These are phyloP conservation scores for Aspiorhynchus laticeps DNA, from an alignment of 2,113 vertebrate species.

Conservation along the genomic window DNA sequence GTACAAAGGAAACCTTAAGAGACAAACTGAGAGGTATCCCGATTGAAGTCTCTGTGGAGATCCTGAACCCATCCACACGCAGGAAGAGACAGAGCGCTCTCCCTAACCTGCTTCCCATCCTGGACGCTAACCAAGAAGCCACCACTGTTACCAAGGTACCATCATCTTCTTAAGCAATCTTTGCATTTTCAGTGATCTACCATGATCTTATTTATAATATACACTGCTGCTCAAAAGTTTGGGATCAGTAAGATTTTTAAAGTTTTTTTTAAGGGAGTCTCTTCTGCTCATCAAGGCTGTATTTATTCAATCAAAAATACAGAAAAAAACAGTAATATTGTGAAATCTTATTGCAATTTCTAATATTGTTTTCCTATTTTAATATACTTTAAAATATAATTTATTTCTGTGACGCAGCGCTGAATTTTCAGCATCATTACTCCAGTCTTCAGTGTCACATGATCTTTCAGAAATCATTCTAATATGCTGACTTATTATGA, in stretches of 20 bases:
- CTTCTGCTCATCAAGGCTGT: too few relatives aligned
- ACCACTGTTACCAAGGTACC: conserved; percentile 74
- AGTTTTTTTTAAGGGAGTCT: not conserved
- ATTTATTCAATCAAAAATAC: too few relatives aligned
- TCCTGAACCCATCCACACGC: conserved; percentile 69
- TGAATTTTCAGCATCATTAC: too few relatives aligned
- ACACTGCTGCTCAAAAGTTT: not conserved
- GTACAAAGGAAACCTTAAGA: conserved; percentile 82
- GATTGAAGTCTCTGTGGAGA: conserved; percentile 81
- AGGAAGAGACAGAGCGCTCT: conserved; percentile 75
- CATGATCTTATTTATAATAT: not conserved
- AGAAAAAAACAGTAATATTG: too few relatives aligned
- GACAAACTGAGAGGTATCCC: conserved; percentile 91
- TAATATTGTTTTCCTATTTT: too few relatives aligned
- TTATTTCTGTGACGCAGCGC: too few relatives aligned
- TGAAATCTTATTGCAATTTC: too few relatives aligned
- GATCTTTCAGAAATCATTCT: too few relatives aligned
- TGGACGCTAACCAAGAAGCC: conserved; percentile 76
- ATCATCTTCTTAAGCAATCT: too few relatives aligned
- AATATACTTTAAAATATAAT: too few relatives aligned
- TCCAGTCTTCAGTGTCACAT: too few relatives aligned
- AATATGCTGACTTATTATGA: too few relatives aligned
- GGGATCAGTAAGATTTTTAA: not conserved
- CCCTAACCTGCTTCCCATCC: conserved; percentile 79
- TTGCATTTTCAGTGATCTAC: not conserved